These are phyloP conservation scores for Arothron firmamentum DNA, from an alignment of 2,113 vertebrate genomes.

Conservation along the genomic window DNA sequence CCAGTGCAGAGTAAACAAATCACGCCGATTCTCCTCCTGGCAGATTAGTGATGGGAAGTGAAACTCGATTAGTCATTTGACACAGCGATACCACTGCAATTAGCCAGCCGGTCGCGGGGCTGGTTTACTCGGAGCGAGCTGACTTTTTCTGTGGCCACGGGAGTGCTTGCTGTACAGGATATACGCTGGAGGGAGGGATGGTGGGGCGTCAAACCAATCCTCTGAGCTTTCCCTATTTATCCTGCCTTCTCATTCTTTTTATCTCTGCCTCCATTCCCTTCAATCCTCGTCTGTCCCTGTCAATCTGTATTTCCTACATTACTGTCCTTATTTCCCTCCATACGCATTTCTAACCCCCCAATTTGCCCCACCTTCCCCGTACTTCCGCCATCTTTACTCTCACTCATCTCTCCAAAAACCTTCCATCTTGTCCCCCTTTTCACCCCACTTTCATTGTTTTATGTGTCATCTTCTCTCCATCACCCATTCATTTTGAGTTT, in stretches of 20 bases:
- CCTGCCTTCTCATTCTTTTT: slow-evolving; percentile 39
- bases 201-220: slow-evolving; percentile 41
- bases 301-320: slow-evolving; percentile 29
- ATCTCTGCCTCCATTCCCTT: slow-evolving; percentile 44
- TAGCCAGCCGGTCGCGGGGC: slow-evolving; percentile 49
- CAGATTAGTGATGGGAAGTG: slow-evolving; percentile 57
- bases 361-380: slow-evolving; percentile 15
- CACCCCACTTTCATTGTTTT: slow-evolving; percentile 38
- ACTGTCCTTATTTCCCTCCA: neutral
- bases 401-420: slow-evolving; percentile 2
- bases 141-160: slow-evolving; percentile 24
- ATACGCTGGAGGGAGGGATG: neutral
- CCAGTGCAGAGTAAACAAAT: slow-evolving; percentile 61
- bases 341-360: no score
- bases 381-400: no score
- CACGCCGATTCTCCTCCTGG: slow-evolving; percentile 48
- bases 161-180: slow-evolving; percentile 12
- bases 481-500: slow-evolving; percentile 55
- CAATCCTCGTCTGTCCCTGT: slow-evolving; percentile 34
- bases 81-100: slow-evolving; percentile 66
- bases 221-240: slow-evolving; percentile 33
- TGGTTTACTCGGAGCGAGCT: slow-evolving; percentile 20
- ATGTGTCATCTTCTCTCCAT: slow-evolving; percentile 24
- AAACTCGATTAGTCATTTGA: slow-evolving; percentile 69
- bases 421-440: slow-evolving; percentile 17